Conservation (phyloP, 2,113 vertebrate species). For the Rhinolophus sinicus region DNA sequence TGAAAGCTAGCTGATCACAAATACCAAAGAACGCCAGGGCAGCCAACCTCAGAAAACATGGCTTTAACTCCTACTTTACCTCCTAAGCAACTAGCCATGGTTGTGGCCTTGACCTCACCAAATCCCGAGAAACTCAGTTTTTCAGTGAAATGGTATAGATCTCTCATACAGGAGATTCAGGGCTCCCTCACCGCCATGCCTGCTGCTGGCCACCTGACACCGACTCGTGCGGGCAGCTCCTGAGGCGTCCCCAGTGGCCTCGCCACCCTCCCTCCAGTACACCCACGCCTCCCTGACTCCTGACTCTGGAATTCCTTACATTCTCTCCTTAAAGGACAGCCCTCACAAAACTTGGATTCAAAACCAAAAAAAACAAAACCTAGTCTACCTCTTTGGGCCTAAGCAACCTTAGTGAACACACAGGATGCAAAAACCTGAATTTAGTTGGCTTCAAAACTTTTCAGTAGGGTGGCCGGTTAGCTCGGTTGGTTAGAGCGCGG, state of each 20-base stretch:
- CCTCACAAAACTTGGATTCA: constrained; percentile 45
- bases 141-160: not conserved
- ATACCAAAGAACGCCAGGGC: not conserved
- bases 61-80: not conserved
- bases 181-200: not conserved
- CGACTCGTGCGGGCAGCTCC: not conserved
- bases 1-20: not conserved
- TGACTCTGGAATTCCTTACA: constrained; percentile 33
- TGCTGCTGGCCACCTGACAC: not conserved
- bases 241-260: not conserved
- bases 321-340: not conserved
- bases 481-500: no score
- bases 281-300: accelerated
- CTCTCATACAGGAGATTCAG: not conserved
- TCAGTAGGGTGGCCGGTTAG: not conserved
- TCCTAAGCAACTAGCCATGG: not conserved
- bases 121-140: not conserved
- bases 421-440: not conserved
- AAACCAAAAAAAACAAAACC: constrained; percentile 8
- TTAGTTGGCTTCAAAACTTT: constrained; percentile 12
- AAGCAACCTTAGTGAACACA: not conserved
- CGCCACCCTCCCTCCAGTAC: not conserved
- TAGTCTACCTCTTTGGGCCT: not conserved
- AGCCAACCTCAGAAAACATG: not conserved
- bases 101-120: not conserved